A percentile compares a stretch with the other conserved stretches of the same genome.
These are phyloP conservation scores for Drosophila baimaii DNA, from an alignment of 1,140 invertebrate species.

Conservation along the genomic window DNA sequence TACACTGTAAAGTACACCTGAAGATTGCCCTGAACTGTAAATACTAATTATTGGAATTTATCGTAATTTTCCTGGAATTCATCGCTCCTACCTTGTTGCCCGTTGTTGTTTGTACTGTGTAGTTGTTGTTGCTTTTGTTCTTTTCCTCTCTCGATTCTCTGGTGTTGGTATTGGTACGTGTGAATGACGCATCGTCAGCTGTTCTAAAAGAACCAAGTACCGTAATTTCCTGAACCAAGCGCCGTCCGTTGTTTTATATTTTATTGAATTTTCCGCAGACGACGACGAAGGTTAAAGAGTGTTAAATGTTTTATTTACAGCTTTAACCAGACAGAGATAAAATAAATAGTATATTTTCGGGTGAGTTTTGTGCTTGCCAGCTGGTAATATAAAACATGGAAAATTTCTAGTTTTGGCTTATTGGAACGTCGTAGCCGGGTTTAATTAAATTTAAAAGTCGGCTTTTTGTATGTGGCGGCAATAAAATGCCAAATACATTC, in stretches of 20 bases:
- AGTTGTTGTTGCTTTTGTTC: conserved; percentile 21
- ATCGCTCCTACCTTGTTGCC: conserved; percentile 27
- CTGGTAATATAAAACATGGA: conserved; percentile 8
- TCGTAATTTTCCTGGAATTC: neutral
- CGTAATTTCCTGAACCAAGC: conserved; percentile 60
- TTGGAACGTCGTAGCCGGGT: conserved; percentile 5
- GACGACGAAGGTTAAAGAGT: conserved; percentile 16
- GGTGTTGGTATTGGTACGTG: conserved; percentile 36
- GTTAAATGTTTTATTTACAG: conserved; percentile 7
- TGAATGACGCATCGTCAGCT: conserved; percentile 81
- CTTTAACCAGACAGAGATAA: neutral
- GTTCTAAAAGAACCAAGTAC: conserved; percentile 57
- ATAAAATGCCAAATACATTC: conserved; percentile 32
- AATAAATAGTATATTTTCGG: neutral
- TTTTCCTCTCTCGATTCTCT: conserved; percentile 44
- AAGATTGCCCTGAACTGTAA: neutral
- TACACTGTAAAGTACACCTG: neutral
- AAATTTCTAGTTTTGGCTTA: neutral
- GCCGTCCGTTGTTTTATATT: conserved; percentile 70
- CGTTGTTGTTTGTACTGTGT: conserved; percentile 26
- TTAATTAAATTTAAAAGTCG: conserved; percentile 26
- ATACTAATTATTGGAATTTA: neutral
- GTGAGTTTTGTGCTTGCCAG: conserved; percentile 23
- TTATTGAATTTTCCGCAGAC: conserved; percentile 76
- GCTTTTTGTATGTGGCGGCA: neutral